These are phyloP conservation scores for Chrysomela aeneicollis DNA, from an alignment of 2,888 invertebrate genomes.

Conservation along the genomic window DNA sequence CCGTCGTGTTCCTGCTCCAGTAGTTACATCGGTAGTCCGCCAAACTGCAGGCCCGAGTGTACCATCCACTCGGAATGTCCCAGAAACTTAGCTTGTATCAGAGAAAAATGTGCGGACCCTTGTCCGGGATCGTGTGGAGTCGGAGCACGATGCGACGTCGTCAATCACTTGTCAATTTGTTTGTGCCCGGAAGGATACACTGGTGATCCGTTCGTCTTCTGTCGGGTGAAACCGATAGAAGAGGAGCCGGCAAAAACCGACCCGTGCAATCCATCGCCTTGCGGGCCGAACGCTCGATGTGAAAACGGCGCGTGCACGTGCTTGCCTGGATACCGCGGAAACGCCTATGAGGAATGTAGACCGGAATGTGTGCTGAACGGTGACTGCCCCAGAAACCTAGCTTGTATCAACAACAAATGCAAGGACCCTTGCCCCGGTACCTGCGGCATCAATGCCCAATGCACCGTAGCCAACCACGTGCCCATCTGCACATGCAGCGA, in stretches of 20 bases:
- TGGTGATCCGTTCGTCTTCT: conserved; percentile 68
- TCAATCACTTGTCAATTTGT: conserved; percentile 80
- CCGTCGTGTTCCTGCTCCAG: conserved; percentile 72
- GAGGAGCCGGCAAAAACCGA: conserved; percentile 49
- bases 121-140: conserved; percentile 81
- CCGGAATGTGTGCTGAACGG: conserved; percentile 79
- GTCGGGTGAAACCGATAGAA: conserved; percentile 51
- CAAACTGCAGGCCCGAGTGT: conserved; percentile 74
- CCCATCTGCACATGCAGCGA: conserved; percentile 78
- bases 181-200: conserved; percentile 67
- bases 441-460: conserved; percentile 78
- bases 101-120: conserved; percentile 79
- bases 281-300: conserved; percentile 71
- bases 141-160: conserved; percentile 76
- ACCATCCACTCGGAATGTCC: conserved; percentile 77
- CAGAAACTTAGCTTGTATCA: conserved; percentile 77
- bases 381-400: conserved; percentile 74
- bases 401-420: conserved; percentile 76
- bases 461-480: conserved; percentile 78
- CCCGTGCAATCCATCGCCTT: conserved; percentile 72
- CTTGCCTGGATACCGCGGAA: conserved; percentile 72
- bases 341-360: conserved; percentile 73
- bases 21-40: conserved; percentile 74
- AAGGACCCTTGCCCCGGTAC: conserved; percentile 76
- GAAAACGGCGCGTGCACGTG: conserved; percentile 75